Conservation (phyloP, 2,888 invertebrate species). For the Adineta ricciae region DNA sequence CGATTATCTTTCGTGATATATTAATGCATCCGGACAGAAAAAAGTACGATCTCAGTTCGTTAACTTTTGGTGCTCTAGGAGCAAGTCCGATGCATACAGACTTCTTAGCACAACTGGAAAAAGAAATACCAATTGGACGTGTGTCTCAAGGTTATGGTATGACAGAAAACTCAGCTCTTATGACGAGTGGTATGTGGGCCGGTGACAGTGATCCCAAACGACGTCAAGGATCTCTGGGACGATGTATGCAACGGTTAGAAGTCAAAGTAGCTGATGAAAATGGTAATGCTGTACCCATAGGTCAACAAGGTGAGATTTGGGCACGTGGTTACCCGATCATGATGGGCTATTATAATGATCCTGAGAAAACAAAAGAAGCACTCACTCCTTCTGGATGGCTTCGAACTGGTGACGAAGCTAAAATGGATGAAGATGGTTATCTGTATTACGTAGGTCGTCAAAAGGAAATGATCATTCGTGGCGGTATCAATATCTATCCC, state of each 20-base stretch:
- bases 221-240: slow-evolving; percentile 10
- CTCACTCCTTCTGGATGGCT: slow-evolving; percentile 61
- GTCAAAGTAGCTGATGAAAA: slow-evolving; percentile 55
- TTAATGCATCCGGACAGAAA: slow-evolving; percentile 51
- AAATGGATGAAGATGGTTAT: slow-evolving; percentile 34
- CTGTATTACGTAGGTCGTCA: slow-evolving; percentile 13
- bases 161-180: slow-evolving; percentile 10
- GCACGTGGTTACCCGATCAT: slow-evolving; percentile 67
- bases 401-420: slow-evolving; percentile 26
- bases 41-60: slow-evolving; percentile 49
- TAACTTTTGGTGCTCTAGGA: slow-evolving; percentile 35
- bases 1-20: slow-evolving; percentile 74
- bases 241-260: slow-evolving; percentile 22
- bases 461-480: slow-evolving; percentile 26
- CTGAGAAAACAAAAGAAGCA: slow-evolving; percentile 62
- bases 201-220: not conserved
- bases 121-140: slow-evolving; percentile 22
- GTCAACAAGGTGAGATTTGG: slow-evolving; percentile 65
- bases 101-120: slow-evolving; percentile 15
- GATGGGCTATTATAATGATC: slow-evolving; percentile 70
- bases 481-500: slow-evolving; percentile 34
- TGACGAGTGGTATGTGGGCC: slow-evolving; percentile 17
- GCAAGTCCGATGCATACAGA: slow-evolving; percentile 10
- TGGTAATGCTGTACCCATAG: slow-evolving; percentile 61
- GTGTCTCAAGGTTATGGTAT: slow-evolving; percentile 31